Evolutionary conservation across 2,888 invertebrate genomes (phyloP).

Genomic region (Lobophora halterata): DNA sequence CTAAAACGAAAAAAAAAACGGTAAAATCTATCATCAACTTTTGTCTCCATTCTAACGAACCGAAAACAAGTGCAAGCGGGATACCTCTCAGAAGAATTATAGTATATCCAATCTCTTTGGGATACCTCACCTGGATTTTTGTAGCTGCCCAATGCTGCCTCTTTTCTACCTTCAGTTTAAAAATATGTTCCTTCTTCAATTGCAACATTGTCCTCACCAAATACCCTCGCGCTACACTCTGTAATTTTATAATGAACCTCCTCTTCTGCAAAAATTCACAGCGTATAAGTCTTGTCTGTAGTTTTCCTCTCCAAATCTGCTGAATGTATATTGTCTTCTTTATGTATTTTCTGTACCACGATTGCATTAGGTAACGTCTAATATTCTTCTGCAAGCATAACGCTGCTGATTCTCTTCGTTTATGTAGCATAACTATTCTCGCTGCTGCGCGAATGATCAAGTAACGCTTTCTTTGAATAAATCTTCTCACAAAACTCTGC

Average conservation of each 20-base stretch:
- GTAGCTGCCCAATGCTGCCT: conserved; percentile 77
- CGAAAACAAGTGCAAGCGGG: too few species aligned
- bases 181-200: conserved; percentile 60
- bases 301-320: conserved; percentile 63
- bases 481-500: conserved; percentile 47
- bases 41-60: too few species aligned
- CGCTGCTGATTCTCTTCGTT: conserved; percentile 46
- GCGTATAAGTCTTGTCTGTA: conserved; percentile 55
- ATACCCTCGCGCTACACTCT: conserved; percentile 71
- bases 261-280: conserved; percentile 56
- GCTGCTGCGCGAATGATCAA: conserved; percentile 43
- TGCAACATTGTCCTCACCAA: conserved; percentile 70
- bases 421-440: conserved; percentile 36
- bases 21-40: too few species aligned
- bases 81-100: too few species aligned
- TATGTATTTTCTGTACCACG: conserved; percentile 46
- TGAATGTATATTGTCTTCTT: conserved; percentile 56
- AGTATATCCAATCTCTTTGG: too few species aligned
- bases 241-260: conserved; percentile 53
- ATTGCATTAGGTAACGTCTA: conserved; percentile 51
- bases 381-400: conserved; percentile 59
- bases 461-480: conserved; percentile 51
- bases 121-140: conserved; percentile 82
- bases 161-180: conserved; percentile 63
- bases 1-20: conserved; percentile 38